Conservation (phyloP, 1,140 invertebrate genomes). For the Caenorhabditis remanei region DNA sequence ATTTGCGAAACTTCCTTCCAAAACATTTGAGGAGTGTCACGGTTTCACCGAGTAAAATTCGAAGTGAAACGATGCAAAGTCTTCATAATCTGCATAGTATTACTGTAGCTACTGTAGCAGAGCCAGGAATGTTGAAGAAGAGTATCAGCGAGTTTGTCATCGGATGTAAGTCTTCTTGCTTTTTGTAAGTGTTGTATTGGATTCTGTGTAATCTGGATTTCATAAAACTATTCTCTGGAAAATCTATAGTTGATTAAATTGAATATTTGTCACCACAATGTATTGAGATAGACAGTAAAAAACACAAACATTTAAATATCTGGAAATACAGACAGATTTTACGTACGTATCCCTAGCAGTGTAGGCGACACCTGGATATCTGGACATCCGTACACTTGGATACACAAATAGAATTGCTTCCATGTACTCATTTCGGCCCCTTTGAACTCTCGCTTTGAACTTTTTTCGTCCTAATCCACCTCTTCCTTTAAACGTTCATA, state of each 20-base stretch:
- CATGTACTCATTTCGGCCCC: too few species aligned
- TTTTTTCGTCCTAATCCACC: conserved; percentile 4
- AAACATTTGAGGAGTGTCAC: conserved; percentile 40
- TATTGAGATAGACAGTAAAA: too few species aligned
- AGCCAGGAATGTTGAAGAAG: conserved; percentile 51
- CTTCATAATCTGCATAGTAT: conserved; percentile 41
- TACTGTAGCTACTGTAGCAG: conserved; percentile 34
- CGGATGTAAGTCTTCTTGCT: conserved; percentile 54
- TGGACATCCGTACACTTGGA: too few species aligned
- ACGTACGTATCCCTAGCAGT: too few species aligned
- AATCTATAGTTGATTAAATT: too few species aligned
- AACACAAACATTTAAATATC: too few species aligned
- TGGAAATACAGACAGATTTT: too few species aligned
- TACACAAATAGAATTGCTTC: too few species aligned
- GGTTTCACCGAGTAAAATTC: conserved; percentile 32
- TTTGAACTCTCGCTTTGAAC: background rate
- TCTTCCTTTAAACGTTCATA: too few species aligned
- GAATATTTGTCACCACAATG: too few species aligned
- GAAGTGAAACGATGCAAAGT: conserved; percentile 43
- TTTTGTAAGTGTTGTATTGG: background rate
- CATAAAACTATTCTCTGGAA: too few species aligned
- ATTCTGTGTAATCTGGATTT: background rate
- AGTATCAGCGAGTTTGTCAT: conserved; percentile 58
- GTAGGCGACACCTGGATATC: too few species aligned
- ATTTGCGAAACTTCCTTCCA: conserved; percentile 21